Evolutionary conservation across 1,140 invertebrate species (phyloP).

Genomic region (Calosoma granatense): DNA sequence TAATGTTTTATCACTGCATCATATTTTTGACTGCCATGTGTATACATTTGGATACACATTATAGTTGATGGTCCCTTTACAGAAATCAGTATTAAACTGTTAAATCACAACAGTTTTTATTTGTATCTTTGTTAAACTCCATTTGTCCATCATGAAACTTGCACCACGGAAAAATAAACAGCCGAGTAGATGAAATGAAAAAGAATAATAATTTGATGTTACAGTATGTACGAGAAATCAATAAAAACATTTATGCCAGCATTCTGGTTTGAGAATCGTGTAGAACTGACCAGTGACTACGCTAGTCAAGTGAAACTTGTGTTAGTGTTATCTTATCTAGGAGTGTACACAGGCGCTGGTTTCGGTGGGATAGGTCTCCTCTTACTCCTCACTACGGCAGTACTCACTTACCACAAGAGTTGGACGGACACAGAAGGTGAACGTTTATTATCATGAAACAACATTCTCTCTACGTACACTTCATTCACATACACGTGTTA

Average conservation of each 20-base stretch:
- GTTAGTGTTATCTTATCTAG: constrained; percentile 38
- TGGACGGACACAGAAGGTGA: constrained; percentile 32
- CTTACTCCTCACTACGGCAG: constrained; percentile 35
- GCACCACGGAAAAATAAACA: too few relatives aligned
- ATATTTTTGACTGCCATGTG: too few relatives aligned
- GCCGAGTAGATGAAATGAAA: constrained; percentile 7
- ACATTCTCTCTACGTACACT: neutral
- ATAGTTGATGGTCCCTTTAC: too few relatives aligned
- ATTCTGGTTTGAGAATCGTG: constrained; percentile 65
- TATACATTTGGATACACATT: too few relatives aligned
- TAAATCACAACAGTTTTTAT: too few relatives aligned
- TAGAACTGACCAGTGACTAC: constrained; percentile 45
- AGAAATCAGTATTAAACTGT: too few relatives aligned
- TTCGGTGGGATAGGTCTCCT: constrained; percentile 40
- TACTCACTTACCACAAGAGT: constrained; percentile 32
- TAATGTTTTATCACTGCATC: too few relatives aligned
- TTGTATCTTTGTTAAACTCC: neutral
- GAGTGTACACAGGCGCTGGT: constrained; percentile 39
- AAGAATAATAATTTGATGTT: constrained; percentile 20
- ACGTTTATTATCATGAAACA: neutral
- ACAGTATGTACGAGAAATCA: constrained; percentile 44
- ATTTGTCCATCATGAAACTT: neutral
- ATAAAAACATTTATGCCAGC: constrained; percentile 51
- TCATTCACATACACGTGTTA: neutral
- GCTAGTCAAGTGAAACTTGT: constrained; percentile 44